Conservation (phyloP, 2,797 vertebrate species). For the Phataginus tetradactyla region DNA sequence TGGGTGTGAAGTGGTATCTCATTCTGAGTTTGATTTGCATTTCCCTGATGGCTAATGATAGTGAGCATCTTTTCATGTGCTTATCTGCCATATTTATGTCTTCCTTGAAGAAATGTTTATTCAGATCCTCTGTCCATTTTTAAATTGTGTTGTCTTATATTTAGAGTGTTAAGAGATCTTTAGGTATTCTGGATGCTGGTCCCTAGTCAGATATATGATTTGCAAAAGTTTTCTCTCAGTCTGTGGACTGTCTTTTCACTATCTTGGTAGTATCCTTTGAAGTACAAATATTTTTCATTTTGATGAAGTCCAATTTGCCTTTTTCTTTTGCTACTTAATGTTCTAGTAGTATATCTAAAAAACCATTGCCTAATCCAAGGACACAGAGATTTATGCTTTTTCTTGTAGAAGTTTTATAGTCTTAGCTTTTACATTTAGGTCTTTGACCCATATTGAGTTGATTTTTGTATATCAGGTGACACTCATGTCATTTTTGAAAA, state of each 20-base stretch:
- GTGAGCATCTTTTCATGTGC: background rate
- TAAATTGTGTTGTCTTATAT: background rate
- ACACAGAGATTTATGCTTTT: slow-evolving; percentile 64
- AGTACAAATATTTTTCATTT: slow-evolving; percentile 53
- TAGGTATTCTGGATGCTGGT: background rate
- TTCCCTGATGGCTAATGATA: background rate
- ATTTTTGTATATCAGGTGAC: slow-evolving; percentile 44
- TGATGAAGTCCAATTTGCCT: background rate
- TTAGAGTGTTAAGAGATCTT: background rate
- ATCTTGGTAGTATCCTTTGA: background rate
- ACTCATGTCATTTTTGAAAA: slow-evolving; percentile 53
- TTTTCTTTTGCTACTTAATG: slow-evolving; percentile 45
- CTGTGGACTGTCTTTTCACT: background rate
- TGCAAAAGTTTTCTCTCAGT: background rate
- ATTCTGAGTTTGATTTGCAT: background rate
- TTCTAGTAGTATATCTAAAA: slow-evolving; percentile 56
- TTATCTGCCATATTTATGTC: background rate
- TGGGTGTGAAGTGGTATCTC: background rate
- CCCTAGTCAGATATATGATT: slow-evolving; percentile 2
- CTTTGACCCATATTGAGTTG: slow-evolving; percentile 58
- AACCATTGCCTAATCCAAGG: slow-evolving; percentile 16
- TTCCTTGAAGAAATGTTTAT: background rate
- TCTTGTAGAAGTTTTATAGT: slow-evolving; percentile 61
- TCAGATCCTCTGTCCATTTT: background rate
- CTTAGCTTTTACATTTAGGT: slow-evolving; percentile 45